Evolutionary conservation across 2,888 invertebrate genomes (phyloP).

Genomic region (Tinea pellionella): DNA sequence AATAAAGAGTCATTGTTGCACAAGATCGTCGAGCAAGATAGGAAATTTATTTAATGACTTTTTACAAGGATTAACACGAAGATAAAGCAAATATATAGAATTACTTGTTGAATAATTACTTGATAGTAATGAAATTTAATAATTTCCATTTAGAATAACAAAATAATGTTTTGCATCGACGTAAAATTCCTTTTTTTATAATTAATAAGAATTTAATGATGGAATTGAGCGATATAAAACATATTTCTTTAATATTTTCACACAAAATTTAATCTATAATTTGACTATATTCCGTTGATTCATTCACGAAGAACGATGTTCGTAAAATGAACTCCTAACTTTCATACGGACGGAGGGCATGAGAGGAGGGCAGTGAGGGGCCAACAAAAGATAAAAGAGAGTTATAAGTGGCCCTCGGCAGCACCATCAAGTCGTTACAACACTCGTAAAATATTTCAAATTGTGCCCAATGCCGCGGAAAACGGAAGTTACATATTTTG

Average conservation of each 20-base stretch:
- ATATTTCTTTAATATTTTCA: not conserved
- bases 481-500: constrained; percentile 63
- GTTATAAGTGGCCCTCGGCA: constrained; percentile 68
- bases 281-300: not conserved
- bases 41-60: not conserved
- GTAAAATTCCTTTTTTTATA: too few species aligned
- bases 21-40: not conserved
- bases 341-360: constrained; percentile 46
- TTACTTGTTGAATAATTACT: not conserved
- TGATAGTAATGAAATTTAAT: too few species aligned
- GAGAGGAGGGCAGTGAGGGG: constrained; percentile 52
- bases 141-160: too few species aligned
- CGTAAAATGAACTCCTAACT: constrained; percentile 23
- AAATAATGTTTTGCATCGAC: too few species aligned
- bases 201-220: too few species aligned
- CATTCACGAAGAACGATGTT: constrained; percentile 7
- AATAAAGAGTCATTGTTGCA: not conserved
- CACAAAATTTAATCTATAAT: not conserved
- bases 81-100: not conserved
- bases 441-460: constrained; percentile 69
- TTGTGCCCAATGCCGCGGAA: constrained; percentile 68
- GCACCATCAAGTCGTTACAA: constrained; percentile 69
- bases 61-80: not conserved
- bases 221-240: not conserved
- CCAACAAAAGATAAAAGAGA: constrained; percentile 66